Base-by-base conservation (phyloP, 2,888 invertebrate genomes). In the Polyommatus icarus region DNA sequence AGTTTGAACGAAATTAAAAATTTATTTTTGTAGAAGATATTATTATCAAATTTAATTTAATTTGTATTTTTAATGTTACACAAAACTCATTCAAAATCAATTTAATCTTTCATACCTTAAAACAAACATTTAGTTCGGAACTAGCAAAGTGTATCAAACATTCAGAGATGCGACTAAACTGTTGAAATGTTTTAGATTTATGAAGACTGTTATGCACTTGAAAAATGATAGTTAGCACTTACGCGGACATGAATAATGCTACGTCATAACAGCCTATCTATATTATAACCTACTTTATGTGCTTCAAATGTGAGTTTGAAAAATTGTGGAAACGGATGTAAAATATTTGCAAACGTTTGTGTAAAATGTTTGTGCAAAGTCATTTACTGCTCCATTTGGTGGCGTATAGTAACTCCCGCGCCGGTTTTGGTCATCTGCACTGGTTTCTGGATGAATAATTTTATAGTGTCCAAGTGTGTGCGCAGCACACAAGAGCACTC, bases 161-260 rank as follows among this genome's bases (percentile, higher is more conserved):
- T 80, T 79, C 77, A 78, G 40, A 79, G 81, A 78, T 80, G 78
- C 79, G 81, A 80, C 81, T 81, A 79, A 80, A 80, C 79, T 82
- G 78, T 79, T 79, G 80, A 77, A 80, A 82, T 80, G 79, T 82
- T 81, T 80, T 78, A 78, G 81, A 81, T 81, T 82, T 82, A 82
- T 82, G 80, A 77, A 78, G 77, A 29, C 50, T 24, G 75, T n/a
- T n/a, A n/a, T 54, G 50, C 50, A 75, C 50, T 50, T 75, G 75
- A 75, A 75, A 75, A 77, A 77, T 77, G 77, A 77, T 77, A 77
- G 57, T 77, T 77, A 79, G 78, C 79, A 79, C 79, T 78, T 79
- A 78, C 73, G 76, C 71, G 76, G 78, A 79, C 79, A 77, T 79
- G 79, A 79, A 78, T 79, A 78, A 75, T 75, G 54, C 29, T 54